These are phyloP conservation scores for Chaenogobius annularis DNA, from an alignment of 2,113 vertebrate species.

Conservation along the genomic window DNA sequence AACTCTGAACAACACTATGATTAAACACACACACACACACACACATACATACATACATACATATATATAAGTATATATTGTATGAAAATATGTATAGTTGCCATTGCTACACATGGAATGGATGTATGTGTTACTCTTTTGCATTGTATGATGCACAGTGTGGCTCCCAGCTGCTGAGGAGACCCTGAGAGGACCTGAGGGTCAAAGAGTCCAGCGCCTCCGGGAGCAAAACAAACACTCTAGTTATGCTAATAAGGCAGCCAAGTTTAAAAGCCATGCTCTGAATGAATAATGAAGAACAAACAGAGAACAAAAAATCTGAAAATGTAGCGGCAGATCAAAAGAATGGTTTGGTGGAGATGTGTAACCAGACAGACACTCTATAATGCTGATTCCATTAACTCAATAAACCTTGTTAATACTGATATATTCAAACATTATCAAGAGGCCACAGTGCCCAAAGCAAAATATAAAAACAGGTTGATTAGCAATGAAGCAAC, in stretches of 20 bases:
- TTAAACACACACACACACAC: conserved; percentile 4
- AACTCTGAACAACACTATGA: conserved; percentile 12
- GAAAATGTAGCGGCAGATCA: not conserved
- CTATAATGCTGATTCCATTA: not conserved
- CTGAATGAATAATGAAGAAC: not conserved
- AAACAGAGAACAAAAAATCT: not conserved
- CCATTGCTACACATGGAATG: conserved; percentile 19
- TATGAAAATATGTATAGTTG: conserved; percentile 2
- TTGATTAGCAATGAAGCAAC: not conserved
- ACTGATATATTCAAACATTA: not conserved
- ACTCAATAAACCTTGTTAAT: not conserved
- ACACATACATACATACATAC: too few relatives aligned
- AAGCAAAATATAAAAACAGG: not conserved
- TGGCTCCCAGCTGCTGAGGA: conserved; percentile 40
- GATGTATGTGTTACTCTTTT: conserved; percentile 35
- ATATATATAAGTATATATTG: conserved; percentile 5
- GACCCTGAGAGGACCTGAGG: conserved; percentile 51
- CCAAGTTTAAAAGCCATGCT: conserved; percentile 7
- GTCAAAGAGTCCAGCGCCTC: conserved; percentile 52
- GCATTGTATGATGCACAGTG: conserved; percentile 60
- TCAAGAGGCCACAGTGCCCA: not conserved
- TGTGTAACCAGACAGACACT: not conserved
- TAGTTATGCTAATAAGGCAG: conserved; percentile 29
- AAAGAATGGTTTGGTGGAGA: conserved; percentile 7
- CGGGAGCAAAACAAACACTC: conserved; percentile 38